These are phyloP conservation scores for Sus scrofa DNA, from an alignment of 2,113 vertebrate species.

Conservation along the genomic window DNA sequence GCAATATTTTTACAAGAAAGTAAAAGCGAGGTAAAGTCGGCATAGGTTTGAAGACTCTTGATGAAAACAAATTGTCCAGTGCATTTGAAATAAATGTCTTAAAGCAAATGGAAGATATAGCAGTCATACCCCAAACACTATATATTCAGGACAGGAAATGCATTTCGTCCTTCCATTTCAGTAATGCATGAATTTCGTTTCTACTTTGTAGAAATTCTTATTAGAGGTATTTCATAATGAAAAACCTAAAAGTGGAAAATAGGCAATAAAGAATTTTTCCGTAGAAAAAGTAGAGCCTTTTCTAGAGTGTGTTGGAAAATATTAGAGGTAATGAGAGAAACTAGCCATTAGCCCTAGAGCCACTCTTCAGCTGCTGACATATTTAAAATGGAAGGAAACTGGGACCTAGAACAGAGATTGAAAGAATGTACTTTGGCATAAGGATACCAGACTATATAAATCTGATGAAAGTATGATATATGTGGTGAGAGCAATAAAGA, in stretches of 20 bases:
- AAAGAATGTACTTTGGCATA: neutral
- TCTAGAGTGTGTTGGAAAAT: neutral
- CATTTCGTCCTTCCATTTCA: neutral
- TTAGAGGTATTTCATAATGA: neutral
- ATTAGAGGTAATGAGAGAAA: neutral
- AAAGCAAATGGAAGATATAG: neutral
- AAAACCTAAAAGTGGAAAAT: neutral
- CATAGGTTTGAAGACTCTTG: neutral
- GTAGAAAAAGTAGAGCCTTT: neutral
- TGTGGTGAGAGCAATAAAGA: neutral
- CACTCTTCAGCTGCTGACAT: neutral
- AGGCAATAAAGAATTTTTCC: neutral
- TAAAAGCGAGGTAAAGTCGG: neutral
- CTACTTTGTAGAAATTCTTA: neutral
- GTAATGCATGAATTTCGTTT: neutral
- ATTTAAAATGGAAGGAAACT: neutral
- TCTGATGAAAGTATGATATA: neutral
- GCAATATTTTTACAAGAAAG: neutral
- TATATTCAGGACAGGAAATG: neutral
- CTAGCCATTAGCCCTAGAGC: neutral
- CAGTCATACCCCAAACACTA: neutral
- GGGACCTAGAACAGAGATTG: neutral
- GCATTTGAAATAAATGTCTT: neutral
- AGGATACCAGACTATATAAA: neutral
- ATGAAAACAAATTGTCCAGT: neutral